Evolutionary conservation across 2,797 vertebrate genomes (phyloP).

Genomic region (Arnoldichthys spilopterus): DNA sequence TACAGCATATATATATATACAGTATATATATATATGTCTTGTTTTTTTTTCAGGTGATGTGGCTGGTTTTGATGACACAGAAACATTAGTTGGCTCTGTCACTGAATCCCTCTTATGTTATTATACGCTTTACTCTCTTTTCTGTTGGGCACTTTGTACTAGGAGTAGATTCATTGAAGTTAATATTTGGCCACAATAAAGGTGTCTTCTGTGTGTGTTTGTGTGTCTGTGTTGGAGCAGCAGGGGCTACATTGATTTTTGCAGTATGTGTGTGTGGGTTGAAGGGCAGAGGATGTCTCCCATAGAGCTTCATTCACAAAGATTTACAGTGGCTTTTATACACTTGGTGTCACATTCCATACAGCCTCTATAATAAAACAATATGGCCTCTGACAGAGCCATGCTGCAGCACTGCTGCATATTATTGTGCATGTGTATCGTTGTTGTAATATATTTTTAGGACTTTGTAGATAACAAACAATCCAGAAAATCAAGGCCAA

Average conservation of each 20-base stretch:
- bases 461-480: too few species aligned
- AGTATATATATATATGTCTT: too few species aligned
- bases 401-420: background rate
- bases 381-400: background rate
- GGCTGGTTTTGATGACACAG: background rate
- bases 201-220: background rate
- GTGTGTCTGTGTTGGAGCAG: slow-evolving; percentile 22
- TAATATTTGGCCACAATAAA: background rate
- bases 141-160: background rate
- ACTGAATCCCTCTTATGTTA: slow-evolving; percentile 2
- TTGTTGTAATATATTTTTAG: background rate
- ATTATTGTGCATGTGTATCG: background rate
- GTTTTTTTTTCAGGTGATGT: too few species aligned
- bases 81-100: slow-evolving; percentile 19
- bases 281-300: slow-evolving; percentile 69
- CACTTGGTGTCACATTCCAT: slow-evolving; percentile 39
- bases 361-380: slow-evolving; percentile 20
- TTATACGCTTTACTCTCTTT: slow-evolving; percentile 19
- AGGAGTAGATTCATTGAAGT: slow-evolving; percentile 1
- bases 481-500: too few species aligned
- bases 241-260: slow-evolving; percentile 69
- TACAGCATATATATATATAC: too few species aligned
- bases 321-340: slow-evolving; percentile 49
- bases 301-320: slow-evolving; percentile 69
- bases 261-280: slow-evolving; percentile 53